These are phyloP conservation scores for Epinephelus coioides DNA, from an alignment of 2,797 vertebrate species.

Conservation along the genomic window DNA sequence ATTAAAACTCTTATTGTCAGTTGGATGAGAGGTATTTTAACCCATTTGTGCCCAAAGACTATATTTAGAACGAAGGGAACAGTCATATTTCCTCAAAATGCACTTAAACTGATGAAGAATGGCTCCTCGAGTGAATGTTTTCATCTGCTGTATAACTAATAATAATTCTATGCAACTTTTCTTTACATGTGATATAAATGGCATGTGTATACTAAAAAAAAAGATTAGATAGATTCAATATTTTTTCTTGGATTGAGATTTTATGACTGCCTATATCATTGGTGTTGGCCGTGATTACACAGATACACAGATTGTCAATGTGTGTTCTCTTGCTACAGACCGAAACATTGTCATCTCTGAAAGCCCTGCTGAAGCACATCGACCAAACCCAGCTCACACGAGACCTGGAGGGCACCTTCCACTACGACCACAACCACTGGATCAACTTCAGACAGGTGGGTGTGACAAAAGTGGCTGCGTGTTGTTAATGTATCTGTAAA, in stretches of 20 bases:
- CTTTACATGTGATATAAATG: too few relatives aligned
- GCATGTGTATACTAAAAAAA: too few relatives aligned
- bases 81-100: too few relatives aligned
- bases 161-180: too few relatives aligned
- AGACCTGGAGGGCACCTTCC: conserved; percentile 88
- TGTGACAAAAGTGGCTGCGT: neutral
- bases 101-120: too few relatives aligned
- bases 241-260: neutral
- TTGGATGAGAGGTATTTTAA: neutral
- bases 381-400: conserved; percentile 88
- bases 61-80: too few relatives aligned
- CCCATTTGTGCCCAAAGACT: too few relatives aligned
- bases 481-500: conserved; percentile 26
- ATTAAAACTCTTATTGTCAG: neutral
- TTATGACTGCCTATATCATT: neutral
- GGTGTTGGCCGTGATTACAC: neutral
- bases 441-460: conserved; percentile 89
- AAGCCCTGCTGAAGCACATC: conserved; percentile 87
- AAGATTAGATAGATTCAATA: neutral
- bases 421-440: conserved; percentile 89
- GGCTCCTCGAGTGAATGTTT: too few relatives aligned
- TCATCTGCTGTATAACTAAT: too few relatives aligned
- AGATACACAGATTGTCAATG: conserved; percentile 24
- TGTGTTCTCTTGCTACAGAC: conserved; percentile 74
- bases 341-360: conserved; percentile 88